Evolutionary conservation across 2,888 invertebrate genomes (phyloP), one percentile per base, ranked within the genome.

Genomic region (Thalpophila matura): DNA sequence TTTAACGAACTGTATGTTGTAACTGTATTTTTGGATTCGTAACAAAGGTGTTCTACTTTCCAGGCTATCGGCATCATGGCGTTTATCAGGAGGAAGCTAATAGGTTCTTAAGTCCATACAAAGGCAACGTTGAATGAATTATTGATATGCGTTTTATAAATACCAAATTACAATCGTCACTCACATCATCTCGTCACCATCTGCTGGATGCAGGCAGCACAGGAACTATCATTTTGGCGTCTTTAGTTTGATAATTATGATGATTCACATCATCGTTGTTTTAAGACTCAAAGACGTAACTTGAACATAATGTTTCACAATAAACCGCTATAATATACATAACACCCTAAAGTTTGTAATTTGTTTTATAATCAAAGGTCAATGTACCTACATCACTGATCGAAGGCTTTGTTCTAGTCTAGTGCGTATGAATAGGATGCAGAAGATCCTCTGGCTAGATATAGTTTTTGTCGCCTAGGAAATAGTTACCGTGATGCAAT

Each of bases 1-100:
- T 75, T 77, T 61, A 79, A 77, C 49, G 54, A 65, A 31, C 64
- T 56, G 29, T 49, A 27, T 33, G 22, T 67, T 50, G 18, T 54
- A 12, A 35, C n/a, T 46, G 29, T 68, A 70, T 61, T 68, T 53
- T 62, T 49, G 24, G 27, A n/a, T 27, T 54, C n/a, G 40, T 49
- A 31, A 69, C 56, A 57, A 61, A 51, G 18, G 26, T 51, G 16
- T 3, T 7, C 3, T 64, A 33, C 4, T 55, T 24, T 53, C 10
- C 3, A 10, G 7, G 20, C 1, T 9, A 26, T 57, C 7, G 3
- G 18, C 7, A 5, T 33, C 40, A 24, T 33, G 29, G n/a, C 7
- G 9, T 10, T 14, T 16, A 20, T 5, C 0, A 10, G 29, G 20
- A 5, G 5, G 16, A 9, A 4, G 9, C 12, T 42, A 16, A 16